Base-by-base conservation (phyloP, 2,113 vertebrate genomes). In the Mystacornis crossleyi region DNA sequence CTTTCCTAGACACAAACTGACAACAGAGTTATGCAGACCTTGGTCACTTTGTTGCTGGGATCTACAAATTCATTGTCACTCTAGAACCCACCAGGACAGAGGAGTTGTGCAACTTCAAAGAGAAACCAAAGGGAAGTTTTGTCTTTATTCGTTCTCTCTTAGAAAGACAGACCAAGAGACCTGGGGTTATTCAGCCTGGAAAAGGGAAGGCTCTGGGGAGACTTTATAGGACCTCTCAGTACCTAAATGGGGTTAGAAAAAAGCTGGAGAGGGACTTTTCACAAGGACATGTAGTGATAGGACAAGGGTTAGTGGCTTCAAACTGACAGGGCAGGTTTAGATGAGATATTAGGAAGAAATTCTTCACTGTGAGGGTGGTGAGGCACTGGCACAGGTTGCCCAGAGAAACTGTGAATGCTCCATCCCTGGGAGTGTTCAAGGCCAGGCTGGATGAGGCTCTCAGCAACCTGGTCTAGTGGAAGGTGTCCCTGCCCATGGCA, bases 11-110 rank as follows among this genome's bases (percentile, higher is more conserved):
- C 64, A 45, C 33, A 88, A 77, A 58, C 3, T 40, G 58, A 67
- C 72, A 64, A 29, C 10, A 77, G 53, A 38, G 13, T 19, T 6
- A 2, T 1, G 26, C 31, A 66, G 77, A 43, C 0, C 0, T 14
- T 1, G 2, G 15, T 28, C 55, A 16, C 62, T 42, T 48, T 12
- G 3, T 20, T 42, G 21, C 50, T 31, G 24, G 8, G 54, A 78
- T 48, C 43, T n/a, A 51, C 1, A 4, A 9, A 5, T 25, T 62
- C 20, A 8, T 8, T 78, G 3, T 36, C 53, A 31, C 8, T 71
- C 40, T 13, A 45, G 62, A 73, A 34, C 3, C 29, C 7, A 47
- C 2, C 4, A 48, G 12, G 42, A 47, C 24, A 66, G 12, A 78
- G 20, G 10, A 70, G 21, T 2, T 55, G 18, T 33, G 33, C 26